Evolutionary conservation across 2,113 vertebrate genomes (phyloP).

Genomic region (Aviceda subcristata): DNA sequence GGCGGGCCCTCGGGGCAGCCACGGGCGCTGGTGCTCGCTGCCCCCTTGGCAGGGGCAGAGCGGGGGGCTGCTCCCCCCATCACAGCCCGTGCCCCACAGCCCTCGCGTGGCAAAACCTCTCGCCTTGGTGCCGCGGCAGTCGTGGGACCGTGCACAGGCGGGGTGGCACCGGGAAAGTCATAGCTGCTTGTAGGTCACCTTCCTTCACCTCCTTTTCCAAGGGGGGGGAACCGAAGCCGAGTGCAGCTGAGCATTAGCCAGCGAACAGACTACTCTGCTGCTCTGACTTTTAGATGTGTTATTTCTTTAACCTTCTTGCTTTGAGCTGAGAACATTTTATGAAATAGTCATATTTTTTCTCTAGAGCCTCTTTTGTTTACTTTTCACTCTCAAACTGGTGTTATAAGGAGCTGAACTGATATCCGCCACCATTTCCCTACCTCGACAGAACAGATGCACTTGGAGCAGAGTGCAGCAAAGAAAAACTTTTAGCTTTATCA

Average conservation of each 20-base stretch:
- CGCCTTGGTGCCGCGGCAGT: background rate
- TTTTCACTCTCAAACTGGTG: conserved; percentile 21
- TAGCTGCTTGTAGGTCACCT: background rate
- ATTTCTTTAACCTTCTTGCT: background rate
- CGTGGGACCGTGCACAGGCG: rapidly evolving
- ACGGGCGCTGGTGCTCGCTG: background rate
- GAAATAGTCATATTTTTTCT: conserved; percentile 8
- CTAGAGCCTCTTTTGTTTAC: conserved; percentile 6
- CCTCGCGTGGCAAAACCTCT: background rate
- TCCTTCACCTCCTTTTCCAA: background rate
- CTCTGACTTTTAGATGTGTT: background rate
- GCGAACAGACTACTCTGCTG: background rate
- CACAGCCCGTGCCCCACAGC: rapidly evolving
- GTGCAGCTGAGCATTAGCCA: background rate
- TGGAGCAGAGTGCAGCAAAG: background rate
- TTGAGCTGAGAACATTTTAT: background rate
- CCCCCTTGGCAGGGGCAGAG: background rate
- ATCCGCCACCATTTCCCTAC: background rate
- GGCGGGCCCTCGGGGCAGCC: rapidly evolving
- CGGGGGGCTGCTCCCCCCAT: background rate
- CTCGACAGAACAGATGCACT: background rate
- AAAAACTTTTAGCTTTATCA: background rate
- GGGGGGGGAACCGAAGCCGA: background rate
- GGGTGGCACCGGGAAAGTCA: background rate
- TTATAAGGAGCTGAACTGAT: background rate